A percentile compares a stretch with the other conserved stretches of the same genome.
These are phyloP conservation scores for Hofmannophila pseudospretella DNA, from an alignment of 2,888 invertebrate species.

Conservation along the genomic window DNA sequence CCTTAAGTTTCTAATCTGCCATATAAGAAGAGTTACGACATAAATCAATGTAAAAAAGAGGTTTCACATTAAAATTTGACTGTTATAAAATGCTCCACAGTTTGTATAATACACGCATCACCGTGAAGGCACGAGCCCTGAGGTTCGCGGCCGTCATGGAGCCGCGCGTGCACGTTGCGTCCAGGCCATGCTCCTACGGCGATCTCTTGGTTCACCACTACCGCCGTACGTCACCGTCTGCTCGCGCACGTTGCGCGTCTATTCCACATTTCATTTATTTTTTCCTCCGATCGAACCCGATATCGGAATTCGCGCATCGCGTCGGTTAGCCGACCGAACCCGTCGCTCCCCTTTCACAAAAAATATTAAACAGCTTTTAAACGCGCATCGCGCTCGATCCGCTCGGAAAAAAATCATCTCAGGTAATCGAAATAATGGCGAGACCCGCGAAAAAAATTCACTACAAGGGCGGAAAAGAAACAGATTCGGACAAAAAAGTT, in stretches of 20 bases:
- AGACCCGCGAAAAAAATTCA: constrained; percentile 73
- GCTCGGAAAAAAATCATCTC: constrained; percentile 63
- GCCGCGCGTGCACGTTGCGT: too few relatives aligned
- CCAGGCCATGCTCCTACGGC: too few relatives aligned
- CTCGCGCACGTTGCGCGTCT: constrained; percentile 11
- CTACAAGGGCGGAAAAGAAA: constrained; percentile 74
- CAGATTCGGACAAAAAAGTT: constrained; percentile 72
- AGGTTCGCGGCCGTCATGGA: too few relatives aligned
- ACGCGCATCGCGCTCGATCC: constrained; percentile 58
- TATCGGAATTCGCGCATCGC: constrained; percentile 74
- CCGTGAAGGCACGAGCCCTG: too few relatives aligned
- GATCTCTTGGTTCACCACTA: too few relatives aligned
- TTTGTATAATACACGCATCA: too few relatives aligned
- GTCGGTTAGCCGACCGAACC: constrained; percentile 61
- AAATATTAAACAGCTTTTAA: constrained; percentile 78
- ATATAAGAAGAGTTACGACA: too few relatives aligned
- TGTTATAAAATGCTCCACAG: too few relatives aligned
- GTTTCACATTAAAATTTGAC: too few relatives aligned
- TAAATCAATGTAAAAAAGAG: too few relatives aligned
- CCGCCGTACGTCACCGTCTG: constrained; percentile 25
- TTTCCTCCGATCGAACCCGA: constrained; percentile 55
- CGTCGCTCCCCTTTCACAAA: constrained; percentile 65
- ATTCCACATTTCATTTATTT: constrained; percentile 24
- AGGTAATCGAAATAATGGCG: constrained; percentile 76
- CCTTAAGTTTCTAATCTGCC: too few relatives aligned